Evolutionary conservation across 35 echinoderm and acorn worm species (phyloP), one percentile per base, ranked within the genome.

Genomic region (Acanthaster planci): DNA sequence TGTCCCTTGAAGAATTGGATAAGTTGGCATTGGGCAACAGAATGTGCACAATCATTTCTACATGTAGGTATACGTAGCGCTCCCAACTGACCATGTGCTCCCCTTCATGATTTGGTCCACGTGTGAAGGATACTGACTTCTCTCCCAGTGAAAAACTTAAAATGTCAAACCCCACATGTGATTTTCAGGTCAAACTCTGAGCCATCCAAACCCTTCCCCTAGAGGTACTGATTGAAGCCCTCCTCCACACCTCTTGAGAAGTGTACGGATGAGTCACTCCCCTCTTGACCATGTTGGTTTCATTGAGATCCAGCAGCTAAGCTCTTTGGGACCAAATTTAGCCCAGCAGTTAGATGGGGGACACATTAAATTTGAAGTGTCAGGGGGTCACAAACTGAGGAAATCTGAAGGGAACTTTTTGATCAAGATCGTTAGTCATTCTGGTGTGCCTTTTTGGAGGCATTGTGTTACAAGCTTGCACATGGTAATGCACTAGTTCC

Each of bases 351-450:
- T 26, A 72, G 34, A 72, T 47, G 4, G 42, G 64, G 64, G 34
- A 16, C 34, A 26, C 30, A 14, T 34, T 72, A 26, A 26, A 72
- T 72, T 72, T 29, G 64, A 72, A 72, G 29, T 72, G 15, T 72
- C 64, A 10, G 34, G 64, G 64, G 64, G 34, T 29, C 8, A 34
- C 8, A 72, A 31, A 22, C 27, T 36, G 34, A 72, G 64, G 64
- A 72, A 72, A 72, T 72, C 64, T 21, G 34, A 26, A 72, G 30
- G 34, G 34, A 72, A 34, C 23, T 72, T 72, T 36, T 26, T 72
- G 7, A 31, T 72, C 29, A 72, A 72, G 64, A 72, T 34, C 42
- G 12, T 36, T 35, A 72, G 64, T 72, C 64, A 72, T 72, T 72
- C 23, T 2, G 2, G 26, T 72, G 30, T 1, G 34, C 26, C 0